phyloP scores from a whole-genome alignment of 1,140 invertebrate species.

The Pogonognathellus flavescens region DNA sequence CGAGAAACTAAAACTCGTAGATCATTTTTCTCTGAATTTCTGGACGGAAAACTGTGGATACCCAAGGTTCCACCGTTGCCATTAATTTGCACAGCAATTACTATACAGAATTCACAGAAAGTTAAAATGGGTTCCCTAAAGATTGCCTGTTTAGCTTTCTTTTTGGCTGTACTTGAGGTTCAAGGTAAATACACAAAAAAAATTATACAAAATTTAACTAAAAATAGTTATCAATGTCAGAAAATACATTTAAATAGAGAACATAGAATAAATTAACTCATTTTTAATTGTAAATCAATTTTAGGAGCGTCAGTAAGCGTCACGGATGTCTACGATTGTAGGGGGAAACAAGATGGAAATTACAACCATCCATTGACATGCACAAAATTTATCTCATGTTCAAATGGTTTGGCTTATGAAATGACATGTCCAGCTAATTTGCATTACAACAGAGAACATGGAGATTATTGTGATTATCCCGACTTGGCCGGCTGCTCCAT shows the following conservation, averaged over 20 bases:
- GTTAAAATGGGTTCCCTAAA: not conserved
- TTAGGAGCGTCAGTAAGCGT: not conserved
- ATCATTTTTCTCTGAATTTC: conserved; percentile 1
- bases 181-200: not conserved
- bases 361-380: not conserved
- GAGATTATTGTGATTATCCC: too few species aligned
- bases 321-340: not conserved
- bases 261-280: too few species aligned
- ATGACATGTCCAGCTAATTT: too few species aligned
- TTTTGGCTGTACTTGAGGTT: not conserved
- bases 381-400: not conserved
- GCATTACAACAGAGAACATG: too few species aligned
- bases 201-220: not conserved
- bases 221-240: not conserved
- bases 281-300: not conserved
- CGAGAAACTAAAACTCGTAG: not conserved
- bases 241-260: too few species aligned
- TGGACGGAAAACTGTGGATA: conserved; percentile 9
- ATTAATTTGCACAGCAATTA: not conserved
- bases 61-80: not conserved
- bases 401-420: not conserved
- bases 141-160: not conserved
- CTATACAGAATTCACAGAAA: not conserved
- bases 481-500: too few species aligned
- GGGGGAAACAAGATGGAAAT: not conserved